Evolutionary conservation across 2,797 vertebrate species (phyloP).

Genomic region (Toxotes lorentzi): DNA sequence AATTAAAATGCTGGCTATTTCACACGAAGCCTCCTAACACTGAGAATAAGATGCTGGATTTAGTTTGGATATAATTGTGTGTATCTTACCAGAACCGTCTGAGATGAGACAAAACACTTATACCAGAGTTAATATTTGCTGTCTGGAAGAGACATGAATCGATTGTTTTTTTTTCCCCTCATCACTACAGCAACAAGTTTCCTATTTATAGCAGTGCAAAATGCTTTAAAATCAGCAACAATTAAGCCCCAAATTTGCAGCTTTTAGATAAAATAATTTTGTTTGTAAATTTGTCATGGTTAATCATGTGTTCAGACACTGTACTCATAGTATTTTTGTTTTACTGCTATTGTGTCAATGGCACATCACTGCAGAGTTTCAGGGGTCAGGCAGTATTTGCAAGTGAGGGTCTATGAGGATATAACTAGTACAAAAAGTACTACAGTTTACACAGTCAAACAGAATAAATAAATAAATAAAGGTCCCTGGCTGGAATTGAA

Average conservation of each 20-base stretch:
- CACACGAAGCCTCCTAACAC: conserved; percentile 14
- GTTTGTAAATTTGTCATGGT: not conserved
- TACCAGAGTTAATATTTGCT: conserved; percentile 34
- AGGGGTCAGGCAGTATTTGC: not conserved
- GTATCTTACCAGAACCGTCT: conserved; percentile 35
- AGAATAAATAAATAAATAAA: not conserved
- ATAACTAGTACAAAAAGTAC: not conserved
- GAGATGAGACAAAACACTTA: conserved; percentile 40
- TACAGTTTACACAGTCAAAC: not conserved
- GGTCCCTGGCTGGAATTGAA: not conserved
- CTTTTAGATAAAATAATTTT: not conserved
- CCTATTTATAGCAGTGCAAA: too few species aligned
- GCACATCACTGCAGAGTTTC: not conserved
- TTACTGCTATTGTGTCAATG: not conserved
- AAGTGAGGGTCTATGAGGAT: not conserved
- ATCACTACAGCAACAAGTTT: not conserved
- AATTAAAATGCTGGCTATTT: conserved; percentile 31
- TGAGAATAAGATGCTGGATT: conserved; percentile 18
- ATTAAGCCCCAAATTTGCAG: not conserved
- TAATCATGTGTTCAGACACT: not conserved
- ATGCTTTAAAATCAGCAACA: not conserved
- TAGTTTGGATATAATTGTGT: conserved; percentile 34
- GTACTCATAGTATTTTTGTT: not conserved
- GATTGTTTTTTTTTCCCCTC: not conserved
- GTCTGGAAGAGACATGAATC: not conserved